phyloP scores from a whole-genome alignment of 2,888 invertebrate species.

The Drosophila melanocephala region DNA sequence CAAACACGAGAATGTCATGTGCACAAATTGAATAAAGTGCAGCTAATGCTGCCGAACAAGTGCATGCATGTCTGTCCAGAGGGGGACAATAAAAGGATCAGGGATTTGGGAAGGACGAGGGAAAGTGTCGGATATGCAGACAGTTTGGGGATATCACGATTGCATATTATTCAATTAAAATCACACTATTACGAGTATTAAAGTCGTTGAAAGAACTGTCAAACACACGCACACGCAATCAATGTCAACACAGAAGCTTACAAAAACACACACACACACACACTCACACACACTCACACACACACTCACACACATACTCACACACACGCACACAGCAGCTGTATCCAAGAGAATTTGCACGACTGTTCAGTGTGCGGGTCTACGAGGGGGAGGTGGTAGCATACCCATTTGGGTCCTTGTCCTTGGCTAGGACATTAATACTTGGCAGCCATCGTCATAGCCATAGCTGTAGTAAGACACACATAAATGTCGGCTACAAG shows the following conservation, averaged over 20 bases:
- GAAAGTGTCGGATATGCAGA: not conserved
- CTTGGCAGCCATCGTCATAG: constrained; percentile 30
- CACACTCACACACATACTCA: not conserved
- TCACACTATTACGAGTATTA: constrained; percentile 73
- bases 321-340: constrained; percentile 8
- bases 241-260: constrained; percentile 45
- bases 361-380: constrained; percentile 28
- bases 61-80: not conserved
- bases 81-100: not conserved
- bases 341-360: constrained; percentile 31
- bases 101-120: not conserved
- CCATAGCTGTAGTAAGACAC: constrained; percentile 50
- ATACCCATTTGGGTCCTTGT: constrained; percentile 9
- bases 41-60: constrained; percentile 11
- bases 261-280: constrained; percentile 14
- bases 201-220: constrained; percentile 71
- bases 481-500: constrained; percentile 79
- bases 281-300: constrained; percentile 9
- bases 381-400: not conserved
- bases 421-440: constrained; percentile 62
- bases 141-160: constrained; percentile 26
- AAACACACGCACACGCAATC: constrained; percentile 63
- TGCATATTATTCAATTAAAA: constrained; percentile 81
- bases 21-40: constrained; percentile 33
- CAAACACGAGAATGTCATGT: constrained; percentile 55